A percentile compares a stretch with the other conserved stretches of the same genome.
Evolutionary conservation across 2,888 invertebrate genomes (phyloP).

Genomic region (Blera fallax): DNA sequence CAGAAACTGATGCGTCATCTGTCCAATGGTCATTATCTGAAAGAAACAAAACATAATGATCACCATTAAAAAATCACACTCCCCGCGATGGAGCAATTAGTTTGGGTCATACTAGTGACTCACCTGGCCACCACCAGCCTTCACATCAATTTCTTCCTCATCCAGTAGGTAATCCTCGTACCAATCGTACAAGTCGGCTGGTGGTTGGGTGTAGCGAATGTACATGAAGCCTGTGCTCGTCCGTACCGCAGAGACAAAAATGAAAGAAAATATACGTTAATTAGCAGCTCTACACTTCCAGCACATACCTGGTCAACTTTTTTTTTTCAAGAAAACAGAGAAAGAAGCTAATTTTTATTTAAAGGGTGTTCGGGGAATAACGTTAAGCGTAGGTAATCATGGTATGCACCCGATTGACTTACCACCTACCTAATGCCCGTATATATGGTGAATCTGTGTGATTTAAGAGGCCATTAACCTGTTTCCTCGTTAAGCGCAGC

Average conservation of each 20-base stretch:
- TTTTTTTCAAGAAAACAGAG: background rate
- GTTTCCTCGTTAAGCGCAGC: conserved; percentile 97
- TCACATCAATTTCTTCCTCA: conserved; percentile 98
- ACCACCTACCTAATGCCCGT: conserved; percentile 91
- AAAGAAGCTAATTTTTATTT: background rate
- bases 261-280: conserved; percentile 48
- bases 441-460: conserved; percentile 99
- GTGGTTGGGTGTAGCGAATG: conserved; percentile 97
- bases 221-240: conserved; percentile 85
- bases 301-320: conserved; percentile 54
- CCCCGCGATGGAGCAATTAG: conserved; percentile 22
- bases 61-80: conserved; percentile 34
- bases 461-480: conserved; percentile 96
- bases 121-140: conserved; percentile 97
- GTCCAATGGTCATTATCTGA: conserved; percentile 91
- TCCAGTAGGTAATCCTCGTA: conserved; percentile 97
- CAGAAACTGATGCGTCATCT: conserved; percentile 94
- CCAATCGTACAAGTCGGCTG: conserved; percentile 97
- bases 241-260: conserved; percentile 71
- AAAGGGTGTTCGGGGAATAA: background rate
- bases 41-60: conserved; percentile 9
- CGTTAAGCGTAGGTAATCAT: conserved; percentile 55
- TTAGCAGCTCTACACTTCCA: background rate
- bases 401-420: conserved; percentile 79
- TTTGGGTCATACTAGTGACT: conserved; percentile 76